Base-by-base conservation (phyloP, 1,140 invertebrate genomes). In the Tribolium castaneum region DNA sequence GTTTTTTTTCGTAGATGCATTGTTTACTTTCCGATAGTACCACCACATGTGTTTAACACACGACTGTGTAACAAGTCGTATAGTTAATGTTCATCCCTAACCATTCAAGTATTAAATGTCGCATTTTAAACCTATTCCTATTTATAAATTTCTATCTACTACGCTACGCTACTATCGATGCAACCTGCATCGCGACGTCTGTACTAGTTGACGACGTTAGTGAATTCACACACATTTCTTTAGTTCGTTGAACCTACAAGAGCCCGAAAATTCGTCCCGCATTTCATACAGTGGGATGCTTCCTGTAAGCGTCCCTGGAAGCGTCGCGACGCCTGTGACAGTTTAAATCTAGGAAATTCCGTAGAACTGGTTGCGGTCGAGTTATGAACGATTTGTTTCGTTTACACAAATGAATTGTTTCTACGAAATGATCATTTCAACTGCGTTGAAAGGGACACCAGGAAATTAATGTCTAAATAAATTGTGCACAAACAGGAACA, bases 161-260 rank as follows among this genome's bases (percentile, higher is more conserved):
- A 45, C 39, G 39, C 39, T 45, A 45, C 25, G 25, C 25, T 6
- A 30, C 59, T 66, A 66, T 66, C 59, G 59, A 66, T 66, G 59
- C 59, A 66, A 66, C 30, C 59, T 66, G 54, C 54, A 56, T 19
- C 56, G 56, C 59, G 59, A 66, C 59, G 59, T 66, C 59, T 66
- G 59, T 66, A 30, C 59, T 66, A 66, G 59, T 66, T 22, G 22
- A 66, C 59, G 22, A 34, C 56, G 59, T 7, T 9, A 30, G 54
- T 22, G 54, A 59, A 66, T 66, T 66, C 59, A 59, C 54, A 14
- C 59, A 66, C 59, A 66, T 66, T 66, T 66, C 30, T 35, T 30
- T 5, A 35, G 59, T 66, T 66, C 59, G 59, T 66, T 66, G 59
- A 66, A 66, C 59, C 30, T 35, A 19, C 6, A 7, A 19, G 54